A percentile compares a stretch with the other conserved stretches of the same genome.
phyloP scores from a whole-genome alignment of 1,140 invertebrate genomes.

The Hyphantria cunea region DNA sequence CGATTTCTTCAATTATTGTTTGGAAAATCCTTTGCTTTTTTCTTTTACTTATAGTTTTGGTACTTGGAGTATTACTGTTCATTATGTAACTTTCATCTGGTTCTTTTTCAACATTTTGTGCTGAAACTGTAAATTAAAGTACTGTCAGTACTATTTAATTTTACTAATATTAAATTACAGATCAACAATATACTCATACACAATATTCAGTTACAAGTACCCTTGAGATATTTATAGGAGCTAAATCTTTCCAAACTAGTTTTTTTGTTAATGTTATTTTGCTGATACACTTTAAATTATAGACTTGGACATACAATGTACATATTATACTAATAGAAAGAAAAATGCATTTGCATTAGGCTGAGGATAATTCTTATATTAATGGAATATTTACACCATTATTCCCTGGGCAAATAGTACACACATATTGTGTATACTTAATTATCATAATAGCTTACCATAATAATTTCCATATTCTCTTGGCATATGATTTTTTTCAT shows the following conservation, averaged over 20 bases:
- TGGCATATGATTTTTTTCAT: constrained; percentile 44
- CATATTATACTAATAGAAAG: too few species aligned
- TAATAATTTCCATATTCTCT: constrained; percentile 49
- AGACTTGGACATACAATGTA: too few species aligned
- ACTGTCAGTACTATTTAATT: not conserved
- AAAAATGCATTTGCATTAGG: too few species aligned
- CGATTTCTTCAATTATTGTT: constrained; percentile 72
- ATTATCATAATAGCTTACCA: constrained; percentile 42
- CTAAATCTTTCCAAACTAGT: too few species aligned
- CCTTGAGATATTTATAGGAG: too few species aligned
- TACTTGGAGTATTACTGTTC: constrained; percentile 31
- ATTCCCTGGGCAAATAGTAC: not conserved
- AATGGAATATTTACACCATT: not conserved
- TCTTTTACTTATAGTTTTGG: constrained; percentile 39
- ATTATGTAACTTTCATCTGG: constrained; percentile 30
- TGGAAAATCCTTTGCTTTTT: constrained; percentile 61
- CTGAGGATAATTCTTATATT: too few species aligned
- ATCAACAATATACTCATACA: too few species aligned
- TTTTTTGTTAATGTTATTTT: too few species aligned
- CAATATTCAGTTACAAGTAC: too few species aligned
- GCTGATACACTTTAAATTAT: too few species aligned
- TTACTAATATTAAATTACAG: not conserved
- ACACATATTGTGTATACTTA: not conserved
- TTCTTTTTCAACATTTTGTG: constrained; percentile 18
- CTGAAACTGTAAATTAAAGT: not conserved